Conservation (phyloP, 2,113 vertebrate genomes). For the Notarius quadriscutis region DNA sequence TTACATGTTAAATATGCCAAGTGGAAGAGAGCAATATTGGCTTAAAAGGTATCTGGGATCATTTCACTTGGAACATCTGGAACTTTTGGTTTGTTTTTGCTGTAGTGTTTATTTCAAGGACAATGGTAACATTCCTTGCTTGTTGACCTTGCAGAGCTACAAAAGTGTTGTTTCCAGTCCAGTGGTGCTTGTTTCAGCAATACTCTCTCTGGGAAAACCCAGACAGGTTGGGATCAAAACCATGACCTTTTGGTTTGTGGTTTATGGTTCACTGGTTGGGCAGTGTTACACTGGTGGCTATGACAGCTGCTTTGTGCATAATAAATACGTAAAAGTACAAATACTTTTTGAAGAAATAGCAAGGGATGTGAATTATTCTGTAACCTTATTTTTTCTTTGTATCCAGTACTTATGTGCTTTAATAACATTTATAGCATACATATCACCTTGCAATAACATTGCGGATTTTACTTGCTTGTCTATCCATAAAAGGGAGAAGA, state of each 20-base stretch:
- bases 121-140: background rate
- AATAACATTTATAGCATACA: background rate
- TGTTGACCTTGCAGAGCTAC: background rate
- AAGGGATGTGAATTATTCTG: background rate
- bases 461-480: background rate
- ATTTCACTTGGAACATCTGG: background rate
- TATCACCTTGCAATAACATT: background rate
- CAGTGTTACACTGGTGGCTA: background rate
- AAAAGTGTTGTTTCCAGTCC: slow-evolving; percentile 11
- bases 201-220: slow-evolving; percentile 11
- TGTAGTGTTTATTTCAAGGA: slow-evolving; percentile 6
- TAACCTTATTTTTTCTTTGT: background rate
- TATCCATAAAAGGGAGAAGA: background rate
- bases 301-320: background rate
- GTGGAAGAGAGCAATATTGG: background rate
- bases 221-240: background rate
- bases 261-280: slow-evolving; percentile 1
- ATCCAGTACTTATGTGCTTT: background rate
- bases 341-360: background rate
- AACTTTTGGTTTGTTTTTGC: background rate
- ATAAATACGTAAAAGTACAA: background rate
- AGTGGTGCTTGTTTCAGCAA: slow-evolving; percentile 3
- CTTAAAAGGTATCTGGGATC: background rate
- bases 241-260: slow-evolving; percentile 14
- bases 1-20: background rate